Evolutionary conservation across 2,113 vertebrate species (phyloP), one percentile per base, ranked within the genome.

Genomic region (Cynoglossus semilaevis): DNA sequence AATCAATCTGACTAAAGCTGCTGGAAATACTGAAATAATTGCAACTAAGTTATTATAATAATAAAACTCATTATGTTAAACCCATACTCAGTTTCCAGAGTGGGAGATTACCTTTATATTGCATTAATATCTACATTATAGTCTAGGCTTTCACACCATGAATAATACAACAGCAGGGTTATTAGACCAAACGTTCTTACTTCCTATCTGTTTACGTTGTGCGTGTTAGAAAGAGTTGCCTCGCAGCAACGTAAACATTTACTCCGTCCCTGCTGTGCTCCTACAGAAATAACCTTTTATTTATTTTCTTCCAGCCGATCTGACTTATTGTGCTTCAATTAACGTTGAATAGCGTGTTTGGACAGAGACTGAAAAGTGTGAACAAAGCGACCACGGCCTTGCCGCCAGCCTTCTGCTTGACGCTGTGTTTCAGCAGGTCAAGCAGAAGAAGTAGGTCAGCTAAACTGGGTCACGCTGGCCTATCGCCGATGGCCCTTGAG

Each of bases 381-480:
- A 60, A 42, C 40, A 44, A 61, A 53, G 44, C 14, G 14, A 50
- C 43, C 15, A 50, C 14, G 37, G 37, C 42, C 2, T 18, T 18
- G 71, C 68, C 52, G 9, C 43, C 44, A 22, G 67, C 42, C 45
- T 12, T 34, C 48, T 14, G 40, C 50, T 2, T 44, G 16, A 19
- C 35, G 15, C 55, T 65, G 40, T 43, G 38, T 18, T 43, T 53
- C 59, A 74, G 63, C 76, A 72, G 82, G 85, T 84, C 84, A 81
- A 69, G 80, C 61, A 15, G 66, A 82, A 81, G 63, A 87, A 84
- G 68, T 80, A 38, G 88, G 85, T 82, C 81, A 77, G 66, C 42
- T 54, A 54, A 88, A 79, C 15, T 80, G 66, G 83, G 82, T 75
- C 73, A 53, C 65, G 7, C 8, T 38, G 60, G 77, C 51, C 66